Percentiles rank a stretch among this genome's conserved stretches.
These are phyloP conservation scores for Genyomyrus donnyi DNA, from an alignment of 2,113 vertebrate genomes.

Conservation along the genomic window DNA sequence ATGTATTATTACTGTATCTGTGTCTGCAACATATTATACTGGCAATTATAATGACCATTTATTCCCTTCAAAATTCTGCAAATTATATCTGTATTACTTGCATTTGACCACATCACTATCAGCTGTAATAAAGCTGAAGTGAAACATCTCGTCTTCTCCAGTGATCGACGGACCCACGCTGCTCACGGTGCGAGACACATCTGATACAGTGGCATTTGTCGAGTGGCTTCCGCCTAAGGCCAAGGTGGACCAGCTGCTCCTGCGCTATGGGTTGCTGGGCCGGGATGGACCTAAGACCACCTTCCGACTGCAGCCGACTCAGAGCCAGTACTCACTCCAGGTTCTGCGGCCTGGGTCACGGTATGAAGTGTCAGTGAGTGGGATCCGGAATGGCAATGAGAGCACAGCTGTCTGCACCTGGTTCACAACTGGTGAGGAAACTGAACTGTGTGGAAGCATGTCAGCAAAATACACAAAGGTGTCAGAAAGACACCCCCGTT, in stretches of 20 bases:
- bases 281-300: slow-evolving; percentile 77
- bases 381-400: slow-evolving; percentile 74
- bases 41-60: neutral
- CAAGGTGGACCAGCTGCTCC: slow-evolving; percentile 82
- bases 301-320: slow-evolving; percentile 85
- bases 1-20: neutral
- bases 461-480: neutral
- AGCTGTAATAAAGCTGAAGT: neutral
- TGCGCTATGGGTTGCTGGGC: slow-evolving; percentile 78
- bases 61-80: neutral
- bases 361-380: slow-evolving; percentile 76
- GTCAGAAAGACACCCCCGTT: neutral
- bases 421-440: slow-evolving; percentile 82
- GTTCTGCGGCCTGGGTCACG: slow-evolving; percentile 78
- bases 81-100: neutral
- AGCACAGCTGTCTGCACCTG: slow-evolving; percentile 69
- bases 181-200: slow-evolving; percentile 84
- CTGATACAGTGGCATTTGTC: slow-evolving; percentile 89
- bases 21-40: neutral
- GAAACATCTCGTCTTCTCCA: slow-evolving; percentile 34
- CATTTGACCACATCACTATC: neutral
- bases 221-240: slow-evolving; percentile 85
- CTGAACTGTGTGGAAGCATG: neutral
- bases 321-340: slow-evolving; percentile 94
- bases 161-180: slow-evolving; percentile 87